These are phyloP conservation scores for Magallana angulata DNA, from an alignment of 1,140 invertebrate species.

Conservation along the genomic window DNA sequence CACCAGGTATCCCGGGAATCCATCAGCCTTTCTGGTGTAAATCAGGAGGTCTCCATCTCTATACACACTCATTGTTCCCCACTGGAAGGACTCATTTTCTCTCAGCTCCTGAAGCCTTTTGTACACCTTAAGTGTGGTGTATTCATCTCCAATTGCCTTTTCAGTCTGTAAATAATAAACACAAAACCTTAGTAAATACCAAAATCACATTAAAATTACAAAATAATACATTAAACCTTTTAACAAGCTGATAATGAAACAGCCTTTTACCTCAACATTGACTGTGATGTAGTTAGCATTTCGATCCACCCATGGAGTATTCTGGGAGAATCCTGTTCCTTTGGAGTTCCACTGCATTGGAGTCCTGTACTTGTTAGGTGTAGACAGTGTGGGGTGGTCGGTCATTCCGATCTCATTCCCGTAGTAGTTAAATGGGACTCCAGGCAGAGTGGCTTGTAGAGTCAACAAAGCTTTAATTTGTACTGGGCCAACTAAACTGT, in stretches of 20 bases:
- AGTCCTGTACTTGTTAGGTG: slow-evolving; percentile 70
- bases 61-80: slow-evolving; percentile 70
- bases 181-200: too few species aligned
- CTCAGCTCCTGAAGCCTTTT: slow-evolving; percentile 71
- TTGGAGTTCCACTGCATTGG: slow-evolving; percentile 79
- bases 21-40: slow-evolving; percentile 73
- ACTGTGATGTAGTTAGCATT: slow-evolving; percentile 60
- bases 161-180: slow-evolving; percentile 60
- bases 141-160: slow-evolving; percentile 68
- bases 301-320: slow-evolving; percentile 73
- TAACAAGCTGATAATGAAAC: not conserved
- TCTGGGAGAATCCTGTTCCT: slow-evolving; percentile 79
- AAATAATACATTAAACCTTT: too few species aligned
- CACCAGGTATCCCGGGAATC: slow-evolving; percentile 74
- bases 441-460: too few species aligned
- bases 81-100: slow-evolving; percentile 75
- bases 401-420: too few species aligned
- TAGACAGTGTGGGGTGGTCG: too few species aligned
- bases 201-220: too few species aligned
- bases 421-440: too few species aligned
- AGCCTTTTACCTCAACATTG: slow-evolving; percentile 62
- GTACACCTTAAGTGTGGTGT: slow-evolving; percentile 68
- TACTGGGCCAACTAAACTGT: slow-evolving; percentile 6
- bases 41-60: slow-evolving; percentile 67
- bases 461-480: slow-evolving; percentile 85